Base-by-base conservation (phyloP, 2,888 invertebrate genomes). In the Cephalotes varians region DNA sequence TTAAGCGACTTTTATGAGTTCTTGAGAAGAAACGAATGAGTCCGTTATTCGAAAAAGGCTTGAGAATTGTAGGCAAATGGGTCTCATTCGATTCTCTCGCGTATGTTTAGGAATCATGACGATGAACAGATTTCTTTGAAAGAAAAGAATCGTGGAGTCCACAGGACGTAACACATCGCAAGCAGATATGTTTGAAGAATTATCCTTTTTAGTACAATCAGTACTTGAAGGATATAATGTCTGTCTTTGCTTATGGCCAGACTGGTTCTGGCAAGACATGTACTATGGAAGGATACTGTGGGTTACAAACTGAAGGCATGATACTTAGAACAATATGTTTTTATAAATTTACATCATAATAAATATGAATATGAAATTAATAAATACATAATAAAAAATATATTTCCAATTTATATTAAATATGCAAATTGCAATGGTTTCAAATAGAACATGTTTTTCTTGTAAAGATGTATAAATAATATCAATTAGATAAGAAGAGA, bases 161-260 rank as follows among this genome's bases (percentile, higher is more conserved):
- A n/a, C n/a, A n/a, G n/a, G n/a, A n/a, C n/a, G n/a, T n/a, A 95
- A 96, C 81, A 95, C 97, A 9, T 95, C 96, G 0, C 98, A 98
- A 94, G 96, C 95, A 80, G 96, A 97, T 92, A 96, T 98, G 0
- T 99, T 98, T 95, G 96, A 97, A 91, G 98, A 98, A 94, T 96
- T 98, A 1, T 96, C 98, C 0, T 96, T 98, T 74, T 95, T 98
- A 89, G 97, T 98, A 2, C 98, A 98, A 94, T 98, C 98, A 1
- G 98, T 98, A 0, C 94, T 98, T 69, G 98, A 98, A 95, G 98
- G 98, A 0, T 98, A 98, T 93, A 98, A 98, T 95, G 97, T 98
- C 5, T 98, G 97, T 98, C 60, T 98, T 98, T 95, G 98, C 98
- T 12, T 98, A 98, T 93, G 98, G 98, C 0, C 98, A 98, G 95